Conservation (phyloP, 2,113 vertebrate genomes). For the Pedetes capensis region DNA sequence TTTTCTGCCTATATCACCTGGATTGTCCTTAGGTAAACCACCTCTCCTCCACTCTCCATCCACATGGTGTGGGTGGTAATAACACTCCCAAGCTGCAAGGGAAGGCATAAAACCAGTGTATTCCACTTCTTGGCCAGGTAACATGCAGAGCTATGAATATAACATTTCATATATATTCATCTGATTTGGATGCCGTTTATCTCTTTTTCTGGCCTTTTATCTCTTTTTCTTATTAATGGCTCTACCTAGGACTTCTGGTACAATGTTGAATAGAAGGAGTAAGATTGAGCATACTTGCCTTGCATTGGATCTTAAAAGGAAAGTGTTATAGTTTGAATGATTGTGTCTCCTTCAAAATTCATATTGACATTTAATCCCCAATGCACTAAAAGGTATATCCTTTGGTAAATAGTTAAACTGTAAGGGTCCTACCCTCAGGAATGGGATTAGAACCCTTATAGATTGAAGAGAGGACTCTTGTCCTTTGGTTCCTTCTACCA, state of each 20-base stretch:
- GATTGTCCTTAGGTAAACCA: neutral
- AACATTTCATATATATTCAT: neutral
- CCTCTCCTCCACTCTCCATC: neutral
- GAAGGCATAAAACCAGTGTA: neutral
- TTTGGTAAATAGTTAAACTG: neutral
- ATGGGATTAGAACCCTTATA: neutral
- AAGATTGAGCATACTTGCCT: neutral
- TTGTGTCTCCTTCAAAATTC: neutral
- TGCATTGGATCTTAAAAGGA: neutral
- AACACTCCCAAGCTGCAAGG: neutral
- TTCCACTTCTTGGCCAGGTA: neutral
- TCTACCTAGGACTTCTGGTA: neutral
- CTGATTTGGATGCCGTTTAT: neutral
- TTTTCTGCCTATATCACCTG: neutral
- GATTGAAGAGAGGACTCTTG: neutral
- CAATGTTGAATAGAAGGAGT: neutral
- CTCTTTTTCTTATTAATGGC: neutral
- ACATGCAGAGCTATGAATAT: neutral
- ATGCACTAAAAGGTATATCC: too few relatives aligned
- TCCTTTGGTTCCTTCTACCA: neutral
- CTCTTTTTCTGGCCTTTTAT: neutral
- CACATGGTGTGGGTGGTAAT: neutral
- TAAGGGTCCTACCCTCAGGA: neutral
- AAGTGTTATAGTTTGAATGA: neutral
- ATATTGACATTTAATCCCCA: neutral